Percentiles rank a stretch among this genome's conserved stretches.
Conservation (phyloP, 1,140 invertebrate species). For the Vanessa atalanta region DNA sequence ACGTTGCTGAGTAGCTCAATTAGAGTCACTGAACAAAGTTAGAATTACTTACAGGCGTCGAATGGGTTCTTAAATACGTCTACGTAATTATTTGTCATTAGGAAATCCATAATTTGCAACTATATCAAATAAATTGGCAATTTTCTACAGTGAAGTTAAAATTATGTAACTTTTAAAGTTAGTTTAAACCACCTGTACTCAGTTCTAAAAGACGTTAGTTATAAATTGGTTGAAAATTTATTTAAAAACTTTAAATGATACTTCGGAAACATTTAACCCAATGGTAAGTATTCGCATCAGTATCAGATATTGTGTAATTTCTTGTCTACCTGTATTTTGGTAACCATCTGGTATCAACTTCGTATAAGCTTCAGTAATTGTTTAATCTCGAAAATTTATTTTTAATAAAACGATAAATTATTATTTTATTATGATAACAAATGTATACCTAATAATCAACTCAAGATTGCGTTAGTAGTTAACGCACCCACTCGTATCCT, state of each 20-base stretch:
- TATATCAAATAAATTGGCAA: conserved; percentile 37
- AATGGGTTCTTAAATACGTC: background rate
- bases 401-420: too few relatives aligned
- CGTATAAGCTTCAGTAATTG: too few relatives aligned
- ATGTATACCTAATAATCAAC: too few relatives aligned
- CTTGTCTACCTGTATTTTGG: too few relatives aligned
- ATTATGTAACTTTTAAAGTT: conserved; percentile 29
- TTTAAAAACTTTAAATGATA: conserved; percentile 7
- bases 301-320: too few relatives aligned
- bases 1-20: too few relatives aligned
- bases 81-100: conserved; percentile 10
- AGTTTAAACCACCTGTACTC: conserved; percentile 34
- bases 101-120: conserved; percentile 15
- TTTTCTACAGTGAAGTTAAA: conserved; percentile 18
- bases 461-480: too few relatives aligned
- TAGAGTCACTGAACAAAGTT: background rate
- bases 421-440: too few relatives aligned
- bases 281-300: background rate
- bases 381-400: too few relatives aligned
- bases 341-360: too few relatives aligned
- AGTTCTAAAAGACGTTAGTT: conserved; percentile 6
- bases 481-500: too few relatives aligned
- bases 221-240: conserved; percentile 24
- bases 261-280: background rate
- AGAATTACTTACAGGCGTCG: background rate